Evolutionary conservation across 2,888 invertebrate genomes (phyloP).

Genomic region (Protula sp.): DNA sequence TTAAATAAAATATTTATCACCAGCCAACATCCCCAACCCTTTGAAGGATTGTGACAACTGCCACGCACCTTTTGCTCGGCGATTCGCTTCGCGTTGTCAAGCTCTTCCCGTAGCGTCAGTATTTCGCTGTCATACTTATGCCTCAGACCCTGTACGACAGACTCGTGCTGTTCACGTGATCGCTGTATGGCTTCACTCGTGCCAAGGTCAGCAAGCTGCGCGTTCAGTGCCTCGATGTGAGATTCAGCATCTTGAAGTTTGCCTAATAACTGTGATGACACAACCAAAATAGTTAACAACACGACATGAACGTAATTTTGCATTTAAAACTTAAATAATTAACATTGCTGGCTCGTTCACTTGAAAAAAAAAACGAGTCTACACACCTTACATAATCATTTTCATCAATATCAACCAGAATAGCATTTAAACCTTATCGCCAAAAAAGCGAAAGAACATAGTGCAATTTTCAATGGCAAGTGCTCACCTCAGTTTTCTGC

Average conservation of each 20-base stretch:
- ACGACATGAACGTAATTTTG: not conserved
- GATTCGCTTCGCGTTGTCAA: slow-evolving; percentile 28
- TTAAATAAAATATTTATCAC: too few relatives aligned
- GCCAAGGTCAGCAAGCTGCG: slow-evolving; percentile 41
- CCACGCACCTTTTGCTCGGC: too few relatives aligned
- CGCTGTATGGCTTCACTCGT: slow-evolving; percentile 37
- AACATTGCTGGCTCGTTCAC: not conserved
- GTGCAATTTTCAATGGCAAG: too few relatives aligned
- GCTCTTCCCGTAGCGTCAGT: slow-evolving; percentile 34
- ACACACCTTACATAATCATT: too few relatives aligned
- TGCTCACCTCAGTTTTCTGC: slow-evolving; percentile 44
- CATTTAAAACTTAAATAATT: not conserved
- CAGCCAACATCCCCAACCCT: too few relatives aligned
- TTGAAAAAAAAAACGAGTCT: too few relatives aligned
- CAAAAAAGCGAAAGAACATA: too few relatives aligned
- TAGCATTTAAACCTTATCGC: too few relatives aligned
- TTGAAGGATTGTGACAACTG: too few relatives aligned
- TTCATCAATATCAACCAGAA: too few relatives aligned
- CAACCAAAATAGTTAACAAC: slow-evolving; percentile 7
- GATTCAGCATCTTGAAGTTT: slow-evolving; percentile 46
- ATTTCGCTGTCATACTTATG: slow-evolving; percentile 43
- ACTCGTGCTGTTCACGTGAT: slow-evolving; percentile 45
- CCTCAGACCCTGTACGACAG: slow-evolving; percentile 37
- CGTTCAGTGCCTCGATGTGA: slow-evolving; percentile 46
- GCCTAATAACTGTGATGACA: slow-evolving; percentile 40